Base-by-base conservation (phyloP, 2,113 vertebrate species). In the Nicator chloris region DNA sequence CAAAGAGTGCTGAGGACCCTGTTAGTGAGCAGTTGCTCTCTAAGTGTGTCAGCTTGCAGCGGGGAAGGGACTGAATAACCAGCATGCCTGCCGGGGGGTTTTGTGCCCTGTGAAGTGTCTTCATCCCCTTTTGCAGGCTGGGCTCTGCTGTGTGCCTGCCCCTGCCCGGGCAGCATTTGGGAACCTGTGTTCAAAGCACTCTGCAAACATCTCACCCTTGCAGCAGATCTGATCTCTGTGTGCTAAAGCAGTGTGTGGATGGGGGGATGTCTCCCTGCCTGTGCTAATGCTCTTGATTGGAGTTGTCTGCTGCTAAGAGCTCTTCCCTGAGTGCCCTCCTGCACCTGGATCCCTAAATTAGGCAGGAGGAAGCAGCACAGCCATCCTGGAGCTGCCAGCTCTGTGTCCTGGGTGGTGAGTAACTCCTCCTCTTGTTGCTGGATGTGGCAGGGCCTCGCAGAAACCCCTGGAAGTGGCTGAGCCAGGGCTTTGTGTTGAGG, bases 71-170 rank as follows among this genome's bases (percentile, higher is more conserved):
- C n/a, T 3, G 3, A 19, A 22, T n/a, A 66, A 23, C 12, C 44
- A 70, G 18, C 2, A 1, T 37, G 31, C 11, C 31, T 54, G 40
- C 24, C 0, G 1, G 27, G 10, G 8, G 6, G 1, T 2, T 71
- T 76, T 4, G 1, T 45, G 60, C 33, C 17, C 18, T 37, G 0
- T 0, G 2, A 45, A 31, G 17, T 13, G 12, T 45, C 71, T 77
- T 45, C 28, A 17, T 42, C 45, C 27, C 18, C 24, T 44, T 66
- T 31, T 3, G 5, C 47, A 59, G 42, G 31, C 50, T 59, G 64
- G 42, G 31, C 37, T 85, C 49, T 10, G 23, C 10, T 10, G 16
- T n/a, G n/a, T 4, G 8, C 64, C 42, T 44, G 44, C 15, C 22
- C 24, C 19, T 71, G 26, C 73, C 37, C 14, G 37, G 42, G 47